Conservation (phyloP, 2,797 vertebrate species). For the Centroberyx gerrardi region DNA sequence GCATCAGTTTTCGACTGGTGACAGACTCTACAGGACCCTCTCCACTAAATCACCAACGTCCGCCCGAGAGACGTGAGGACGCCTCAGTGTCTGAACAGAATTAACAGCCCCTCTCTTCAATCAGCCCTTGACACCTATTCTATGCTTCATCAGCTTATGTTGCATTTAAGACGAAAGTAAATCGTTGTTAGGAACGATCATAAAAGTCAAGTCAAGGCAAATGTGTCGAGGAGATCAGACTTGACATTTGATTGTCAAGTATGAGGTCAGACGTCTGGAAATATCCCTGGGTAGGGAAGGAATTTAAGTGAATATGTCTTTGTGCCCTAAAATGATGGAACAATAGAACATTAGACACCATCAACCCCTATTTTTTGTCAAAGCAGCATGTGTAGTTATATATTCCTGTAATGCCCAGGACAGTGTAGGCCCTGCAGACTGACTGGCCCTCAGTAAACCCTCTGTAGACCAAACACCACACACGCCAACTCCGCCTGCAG, state of each 20-base stretch:
- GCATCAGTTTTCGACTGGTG: slow-evolving; percentile 51
- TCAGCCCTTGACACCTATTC: slow-evolving; percentile 46
- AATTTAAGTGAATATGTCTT: background rate
- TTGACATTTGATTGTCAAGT: slow-evolving; percentile 2
- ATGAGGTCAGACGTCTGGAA: background rate
- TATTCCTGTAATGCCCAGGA: too few species aligned
- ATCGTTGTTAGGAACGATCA: slow-evolving; percentile 17
- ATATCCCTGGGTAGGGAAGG: background rate
- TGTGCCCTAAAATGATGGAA: too few species aligned
- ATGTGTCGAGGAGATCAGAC: slow-evolving; percentile 26
- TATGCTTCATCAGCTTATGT: slow-evolving; percentile 52
- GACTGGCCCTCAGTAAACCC: too few species aligned
- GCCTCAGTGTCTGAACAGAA: slow-evolving; percentile 37
- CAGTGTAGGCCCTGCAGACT: too few species aligned
- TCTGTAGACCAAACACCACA: too few species aligned
- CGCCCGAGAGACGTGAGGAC: slow-evolving; percentile 26
- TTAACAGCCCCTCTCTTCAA: slow-evolving; percentile 42
- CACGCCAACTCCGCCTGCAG: too few species aligned
- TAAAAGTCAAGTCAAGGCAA: slow-evolving; percentile 35
- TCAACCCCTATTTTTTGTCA: background rate
- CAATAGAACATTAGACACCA: background rate
- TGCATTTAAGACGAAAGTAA: slow-evolving; percentile 54
- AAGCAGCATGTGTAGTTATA: too few species aligned
- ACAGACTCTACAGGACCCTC: slow-evolving; percentile 59
- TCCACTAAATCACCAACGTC: slow-evolving; percentile 63